A percentile compares a stretch with the other conserved stretches of the same genome.
Conservation (phyloP, 2,113 vertebrate genomes). For the Motacilla alba region DNA sequence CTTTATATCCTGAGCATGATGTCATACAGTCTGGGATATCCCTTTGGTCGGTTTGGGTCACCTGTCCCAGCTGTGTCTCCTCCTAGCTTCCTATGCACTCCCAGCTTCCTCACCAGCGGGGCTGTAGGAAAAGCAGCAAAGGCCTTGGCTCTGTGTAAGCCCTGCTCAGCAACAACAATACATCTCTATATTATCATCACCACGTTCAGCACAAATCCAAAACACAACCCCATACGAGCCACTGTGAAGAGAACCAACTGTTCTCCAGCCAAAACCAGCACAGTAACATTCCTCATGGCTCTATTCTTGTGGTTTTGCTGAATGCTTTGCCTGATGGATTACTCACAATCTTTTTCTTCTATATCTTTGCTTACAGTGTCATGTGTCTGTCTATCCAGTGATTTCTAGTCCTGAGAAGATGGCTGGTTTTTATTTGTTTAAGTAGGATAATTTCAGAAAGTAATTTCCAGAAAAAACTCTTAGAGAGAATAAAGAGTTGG, state of each 20-base stretch:
- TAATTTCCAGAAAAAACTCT: background rate
- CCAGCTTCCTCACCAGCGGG: background rate
- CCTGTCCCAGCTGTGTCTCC: background rate
- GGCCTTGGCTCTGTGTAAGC: background rate
- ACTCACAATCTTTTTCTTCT: background rate
- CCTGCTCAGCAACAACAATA: background rate
- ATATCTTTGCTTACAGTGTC: background rate
- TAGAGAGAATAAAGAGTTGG: background rate
- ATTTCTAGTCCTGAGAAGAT: background rate
- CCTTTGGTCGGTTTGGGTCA: background rate
- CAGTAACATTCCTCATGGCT: background rate
- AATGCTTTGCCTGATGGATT: background rate
- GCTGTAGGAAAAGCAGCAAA: background rate
- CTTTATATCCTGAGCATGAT: background rate
- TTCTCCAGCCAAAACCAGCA: background rate
- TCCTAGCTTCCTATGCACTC: fast-evolving
- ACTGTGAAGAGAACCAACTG: background rate
- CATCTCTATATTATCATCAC: background rate
- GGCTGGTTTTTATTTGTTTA: background rate
- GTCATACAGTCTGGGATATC: background rate
- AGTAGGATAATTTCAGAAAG: background rate
- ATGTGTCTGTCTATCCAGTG: background rate
- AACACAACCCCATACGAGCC: background rate
- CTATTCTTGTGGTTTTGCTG: background rate
- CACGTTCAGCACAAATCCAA: background rate